Evolutionary conservation across 1,140 invertebrate species (phyloP).

Genomic region (Pseudomyrmex pallidus): DNA sequence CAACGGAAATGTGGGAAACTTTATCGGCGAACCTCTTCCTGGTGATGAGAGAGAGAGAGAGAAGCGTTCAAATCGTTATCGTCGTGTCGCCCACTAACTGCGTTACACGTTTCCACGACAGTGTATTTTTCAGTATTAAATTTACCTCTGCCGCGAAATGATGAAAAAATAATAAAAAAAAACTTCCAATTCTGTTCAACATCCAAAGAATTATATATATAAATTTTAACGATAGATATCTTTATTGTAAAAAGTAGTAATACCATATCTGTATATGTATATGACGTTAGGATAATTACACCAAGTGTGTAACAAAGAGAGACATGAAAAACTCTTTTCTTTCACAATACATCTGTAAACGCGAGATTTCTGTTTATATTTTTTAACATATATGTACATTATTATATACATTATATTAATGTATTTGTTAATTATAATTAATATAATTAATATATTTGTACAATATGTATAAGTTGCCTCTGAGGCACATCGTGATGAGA

Average conservation of each 20-base stretch:
- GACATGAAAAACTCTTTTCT: conserved; percentile 31
- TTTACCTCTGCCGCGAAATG: background rate
- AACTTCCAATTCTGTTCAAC: conserved; percentile 15
- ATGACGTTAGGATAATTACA: conserved; percentile 39
- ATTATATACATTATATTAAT: conserved; percentile 24
- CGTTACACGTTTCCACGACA: conserved; percentile 16
- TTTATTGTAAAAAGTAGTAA: conserved; percentile 58
- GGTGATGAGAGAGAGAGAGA: background rate
- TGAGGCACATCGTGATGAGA: background rate
- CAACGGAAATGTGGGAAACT: background rate
- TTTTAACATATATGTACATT: background rate
- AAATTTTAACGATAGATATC: conserved; percentile 47
- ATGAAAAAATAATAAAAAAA: background rate
- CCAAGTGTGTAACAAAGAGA: conserved; percentile 31
- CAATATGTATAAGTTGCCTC: conserved; percentile 22
- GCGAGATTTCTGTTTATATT: conserved; percentile 6
- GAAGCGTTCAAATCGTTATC: background rate
- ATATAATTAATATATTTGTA: background rate
- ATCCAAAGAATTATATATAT: conserved; percentile 41
- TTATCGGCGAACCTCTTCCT: background rate
- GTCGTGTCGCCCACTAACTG: background rate
- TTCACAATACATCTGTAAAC: conserved; percentile 25
- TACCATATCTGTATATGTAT: conserved; percentile 59
- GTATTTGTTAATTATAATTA: background rate
- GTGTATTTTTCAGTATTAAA: conserved; percentile 2